These are phyloP conservation scores for Yasuhikotakia modesta DNA, from an alignment of 2,797 vertebrate genomes.

Conservation along the genomic window DNA sequence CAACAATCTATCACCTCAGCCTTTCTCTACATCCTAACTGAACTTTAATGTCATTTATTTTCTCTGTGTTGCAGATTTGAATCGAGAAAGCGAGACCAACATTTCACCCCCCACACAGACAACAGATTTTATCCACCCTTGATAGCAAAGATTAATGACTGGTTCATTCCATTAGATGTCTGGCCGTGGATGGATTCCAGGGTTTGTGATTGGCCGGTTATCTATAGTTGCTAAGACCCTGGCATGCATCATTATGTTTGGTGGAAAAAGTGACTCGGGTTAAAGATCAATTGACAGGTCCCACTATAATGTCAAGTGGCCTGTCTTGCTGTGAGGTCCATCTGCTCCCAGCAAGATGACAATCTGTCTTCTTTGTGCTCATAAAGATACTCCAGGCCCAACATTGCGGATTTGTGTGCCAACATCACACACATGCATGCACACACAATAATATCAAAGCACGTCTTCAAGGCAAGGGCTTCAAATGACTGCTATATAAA, in stretches of 20 bases:
- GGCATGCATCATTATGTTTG: constrained; percentile 77
- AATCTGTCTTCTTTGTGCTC: constrained; percentile 61
- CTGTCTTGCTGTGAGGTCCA: constrained; percentile 69
- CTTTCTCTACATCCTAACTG: constrained; percentile 40
- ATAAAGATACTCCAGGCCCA: neutral
- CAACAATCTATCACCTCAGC: constrained; percentile 66
- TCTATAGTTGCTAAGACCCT: constrained; percentile 60
- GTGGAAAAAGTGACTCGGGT: constrained; percentile 69
- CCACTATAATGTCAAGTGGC: constrained; percentile 78
- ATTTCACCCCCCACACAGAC: neutral
- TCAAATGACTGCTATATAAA: neutral
- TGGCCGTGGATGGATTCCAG: too few relatives aligned
- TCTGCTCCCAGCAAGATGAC: constrained; percentile 67
- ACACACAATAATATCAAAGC: constrained; percentile 34
- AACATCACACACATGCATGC: constrained; percentile 20
- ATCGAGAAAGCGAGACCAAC: neutral
- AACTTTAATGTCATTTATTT: constrained; percentile 39
- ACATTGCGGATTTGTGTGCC: constrained; percentile 27
- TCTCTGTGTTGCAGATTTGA: constrained; percentile 27
- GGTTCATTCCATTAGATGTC: neutral
- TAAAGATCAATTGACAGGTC: constrained; percentile 78
- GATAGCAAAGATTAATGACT: constrained; percentile 51
- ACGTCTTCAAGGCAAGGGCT: constrained; percentile 1
- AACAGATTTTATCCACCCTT: constrained; percentile 38
- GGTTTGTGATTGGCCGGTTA: constrained; percentile 31